Conservation (phyloP, 2,113 vertebrate genomes). For the Corythaixoides concolor region DNA sequence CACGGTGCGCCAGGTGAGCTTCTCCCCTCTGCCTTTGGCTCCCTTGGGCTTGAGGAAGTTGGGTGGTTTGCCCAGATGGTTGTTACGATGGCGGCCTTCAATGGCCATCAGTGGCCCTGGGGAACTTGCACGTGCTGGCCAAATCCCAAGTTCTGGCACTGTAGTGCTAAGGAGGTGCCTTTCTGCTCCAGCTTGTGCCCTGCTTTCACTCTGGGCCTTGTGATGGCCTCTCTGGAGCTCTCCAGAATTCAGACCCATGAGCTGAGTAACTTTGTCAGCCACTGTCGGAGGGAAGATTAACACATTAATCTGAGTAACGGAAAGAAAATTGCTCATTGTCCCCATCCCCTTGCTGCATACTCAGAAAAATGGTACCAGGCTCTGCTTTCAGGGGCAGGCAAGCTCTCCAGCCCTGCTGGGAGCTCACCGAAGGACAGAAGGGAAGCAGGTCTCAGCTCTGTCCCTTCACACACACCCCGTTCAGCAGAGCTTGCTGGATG, state of each 20-base stretch:
- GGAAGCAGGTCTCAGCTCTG: not conserved
- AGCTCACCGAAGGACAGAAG: not conserved
- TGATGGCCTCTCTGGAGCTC: constrained; percentile 52
- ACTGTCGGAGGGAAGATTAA: not conserved
- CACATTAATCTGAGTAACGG: not conserved
- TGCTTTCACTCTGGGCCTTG: constrained; percentile 36
- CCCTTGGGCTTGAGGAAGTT: constrained; percentile 43
- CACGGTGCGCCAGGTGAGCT: not conserved
- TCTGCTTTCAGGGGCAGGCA: not conserved
- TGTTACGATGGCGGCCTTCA: constrained; percentile 48
- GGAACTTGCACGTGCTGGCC: not conserved
- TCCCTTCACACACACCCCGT: not conserved
- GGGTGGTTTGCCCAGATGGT: constrained; percentile 26
- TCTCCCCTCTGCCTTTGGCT: constrained; percentile 21
- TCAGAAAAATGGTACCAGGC: not conserved
- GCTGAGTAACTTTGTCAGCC: constrained; percentile 54
- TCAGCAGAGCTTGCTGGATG: not conserved
- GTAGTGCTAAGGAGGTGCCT: not conserved
- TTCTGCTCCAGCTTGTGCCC: constrained; percentile 66
- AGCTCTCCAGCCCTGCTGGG: not conserved
- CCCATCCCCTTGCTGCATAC: not conserved
- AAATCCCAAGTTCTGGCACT: not conserved
- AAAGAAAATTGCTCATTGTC: not conserved
- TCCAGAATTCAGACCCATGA: constrained; percentile 38
- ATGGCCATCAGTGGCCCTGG: constrained; percentile 26